Base-by-base conservation (phyloP, 2,113 vertebrate species). In the Vidua chalybeata region DNA sequence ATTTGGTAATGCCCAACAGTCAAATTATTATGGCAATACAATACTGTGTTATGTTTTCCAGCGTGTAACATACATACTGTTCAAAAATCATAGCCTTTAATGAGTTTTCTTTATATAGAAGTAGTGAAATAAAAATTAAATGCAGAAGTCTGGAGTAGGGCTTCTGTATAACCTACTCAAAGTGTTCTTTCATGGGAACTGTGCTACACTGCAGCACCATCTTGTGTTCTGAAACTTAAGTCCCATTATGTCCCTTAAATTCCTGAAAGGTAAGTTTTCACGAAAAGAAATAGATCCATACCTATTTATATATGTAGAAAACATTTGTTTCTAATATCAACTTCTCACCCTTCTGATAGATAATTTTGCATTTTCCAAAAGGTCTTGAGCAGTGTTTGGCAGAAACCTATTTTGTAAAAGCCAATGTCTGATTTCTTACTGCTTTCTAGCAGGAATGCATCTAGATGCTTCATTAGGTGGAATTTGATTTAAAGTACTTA, bases 141-240 rank as follows among this genome's bases (percentile, higher is more conserved):
- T 9, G 10, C 2, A 6, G 2, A 81, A 55, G 8, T 16, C 27
- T 75, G 15, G 21, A 35, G 51, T 5, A 13, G 22, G 4, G 14
- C 11, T 58, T 31, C 17, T 15, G 0, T 3, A 5, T 55, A 43
- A 33, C 12, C 24, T 17, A 2, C 9, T 52, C 39, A 6, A 74
- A 52, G 15, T 8, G 7, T 17, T 58, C 12, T 48, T 37, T 24
- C 15, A 7, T 5, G 66, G 66, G 37, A 62, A 4, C 62, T 93
- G 68, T 84, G 66, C 71, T 92, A 86, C 90, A 30, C 87, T 97
- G 59, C 89, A 97, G 96, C 96, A 83, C 96, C 98, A 97, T 64
- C 97, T 96, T 45, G 93, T 97, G 98, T 93, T 73, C 93, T 83
- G 15, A 52, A 49, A 11, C 33, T 73, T 93, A 87, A 95, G 49